A percentile compares a stretch with the other conserved stretches of the same genome.
phyloP scores from a whole-genome alignment of 2,113 vertebrate species.

The Emydura subglobosa region DNA sequence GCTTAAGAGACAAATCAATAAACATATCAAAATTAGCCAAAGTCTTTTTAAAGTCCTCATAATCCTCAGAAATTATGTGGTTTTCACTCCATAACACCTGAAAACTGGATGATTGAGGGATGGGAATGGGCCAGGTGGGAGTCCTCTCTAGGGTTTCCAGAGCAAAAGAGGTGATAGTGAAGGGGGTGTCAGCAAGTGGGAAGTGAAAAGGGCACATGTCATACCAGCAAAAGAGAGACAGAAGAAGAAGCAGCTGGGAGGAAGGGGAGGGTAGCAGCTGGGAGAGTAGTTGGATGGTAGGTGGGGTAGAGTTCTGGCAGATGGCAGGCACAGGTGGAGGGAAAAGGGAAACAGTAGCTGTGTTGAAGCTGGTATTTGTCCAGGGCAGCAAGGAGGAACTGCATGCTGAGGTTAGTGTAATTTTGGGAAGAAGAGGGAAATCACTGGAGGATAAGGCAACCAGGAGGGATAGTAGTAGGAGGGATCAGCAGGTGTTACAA shows the following conservation, averaged over 20 bases:
- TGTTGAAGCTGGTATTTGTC: not conserved
- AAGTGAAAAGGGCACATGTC: not conserved
- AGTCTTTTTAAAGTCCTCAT: not conserved
- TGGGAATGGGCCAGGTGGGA: not conserved
- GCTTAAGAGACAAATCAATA: not conserved
- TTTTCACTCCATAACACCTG: not conserved
- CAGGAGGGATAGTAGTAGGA: accelerated
- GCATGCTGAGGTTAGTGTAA: not conserved
- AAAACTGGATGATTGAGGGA: not conserved
- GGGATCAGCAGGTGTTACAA: not conserved
- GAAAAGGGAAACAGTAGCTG: not conserved
- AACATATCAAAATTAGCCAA: not conserved
- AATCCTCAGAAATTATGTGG: not conserved
- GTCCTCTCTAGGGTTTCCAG: not conserved
- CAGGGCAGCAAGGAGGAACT: not conserved
- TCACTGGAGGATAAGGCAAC: not conserved
- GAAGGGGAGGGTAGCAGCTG: not conserved
- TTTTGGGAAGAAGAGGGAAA: not conserved
- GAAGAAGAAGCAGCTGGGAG: not conserved
- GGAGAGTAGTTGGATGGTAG: not conserved
- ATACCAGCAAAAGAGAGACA: not conserved
- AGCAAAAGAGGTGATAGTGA: not conserved
- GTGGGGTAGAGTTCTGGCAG: not conserved
- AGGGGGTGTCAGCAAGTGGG: not conserved
- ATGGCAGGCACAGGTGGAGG: not conserved